A percentile compares a stretch with the other conserved stretches of the same genome.
phyloP scores from a whole-genome alignment of 2,888 invertebrate species.

The Esperia sulphurella region DNA sequence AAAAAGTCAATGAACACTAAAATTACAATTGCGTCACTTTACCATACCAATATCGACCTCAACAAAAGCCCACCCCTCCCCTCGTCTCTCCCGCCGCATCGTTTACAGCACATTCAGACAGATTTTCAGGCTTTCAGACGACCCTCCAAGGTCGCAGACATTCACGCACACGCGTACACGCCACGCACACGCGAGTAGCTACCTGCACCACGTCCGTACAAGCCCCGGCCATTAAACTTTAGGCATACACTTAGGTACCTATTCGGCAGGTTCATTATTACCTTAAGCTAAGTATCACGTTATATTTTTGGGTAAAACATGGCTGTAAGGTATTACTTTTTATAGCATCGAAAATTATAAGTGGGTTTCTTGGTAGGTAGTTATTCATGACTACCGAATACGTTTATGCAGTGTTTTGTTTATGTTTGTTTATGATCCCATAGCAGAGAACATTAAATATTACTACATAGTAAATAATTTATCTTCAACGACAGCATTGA shows the following conservation, averaged over 20 bases:
- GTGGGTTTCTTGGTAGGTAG: not conserved
- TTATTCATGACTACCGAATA: not conserved
- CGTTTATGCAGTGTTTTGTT: not conserved
- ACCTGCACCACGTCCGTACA: conserved; percentile 21
- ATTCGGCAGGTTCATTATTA: not conserved
- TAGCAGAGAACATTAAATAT: too few relatives aligned
- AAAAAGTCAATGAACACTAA: not conserved
- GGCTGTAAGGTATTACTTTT: not conserved
- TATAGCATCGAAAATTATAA: not conserved
- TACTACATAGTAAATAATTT: too few relatives aligned
- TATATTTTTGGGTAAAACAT: not conserved
- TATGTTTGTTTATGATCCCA: too few relatives aligned
- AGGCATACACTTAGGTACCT: conserved; percentile 5
- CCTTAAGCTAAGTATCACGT: not conserved
- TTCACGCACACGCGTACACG: conserved; percentile 33
- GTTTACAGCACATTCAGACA: conserved; percentile 40
- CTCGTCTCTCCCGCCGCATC: conserved; percentile 23
- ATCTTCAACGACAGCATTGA: too few relatives aligned
- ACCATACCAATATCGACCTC: conserved; percentile 46
- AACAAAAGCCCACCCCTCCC: conserved; percentile 19
- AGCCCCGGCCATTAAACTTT: conserved; percentile 48
- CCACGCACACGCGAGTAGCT: conserved; percentile 30
- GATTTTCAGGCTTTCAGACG: conserved; percentile 61
- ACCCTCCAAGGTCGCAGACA: conserved; percentile 76
- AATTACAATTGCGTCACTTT: not conserved